Conservation (phyloP, 2,113 vertebrate species). For the Silurus asotus region DNA sequence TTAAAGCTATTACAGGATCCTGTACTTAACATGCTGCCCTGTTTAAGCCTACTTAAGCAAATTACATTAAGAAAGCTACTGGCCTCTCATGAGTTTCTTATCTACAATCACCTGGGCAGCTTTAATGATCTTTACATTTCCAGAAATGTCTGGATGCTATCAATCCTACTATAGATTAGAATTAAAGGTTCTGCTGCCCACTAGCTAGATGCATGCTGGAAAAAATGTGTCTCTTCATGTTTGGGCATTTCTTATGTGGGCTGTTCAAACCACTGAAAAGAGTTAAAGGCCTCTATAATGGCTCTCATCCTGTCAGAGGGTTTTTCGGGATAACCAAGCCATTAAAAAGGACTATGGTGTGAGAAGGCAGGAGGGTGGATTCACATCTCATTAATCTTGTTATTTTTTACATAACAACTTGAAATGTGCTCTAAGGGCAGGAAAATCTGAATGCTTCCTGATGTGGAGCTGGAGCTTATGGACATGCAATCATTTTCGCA, state of each 20-base stretch:
- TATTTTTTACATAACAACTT: conserved; percentile 58
- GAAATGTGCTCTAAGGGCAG: conserved; percentile 59
- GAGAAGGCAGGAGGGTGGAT: conserved; percentile 47
- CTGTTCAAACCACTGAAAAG: conserved; percentile 40
- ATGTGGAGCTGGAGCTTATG: conserved; percentile 60
- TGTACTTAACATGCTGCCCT: conserved; percentile 58
- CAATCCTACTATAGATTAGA: conserved; percentile 52
- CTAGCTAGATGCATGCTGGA: conserved; percentile 29
- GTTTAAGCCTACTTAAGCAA: conserved; percentile 69
- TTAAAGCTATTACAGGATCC: conserved; percentile 60
- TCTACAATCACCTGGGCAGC: conserved; percentile 54
- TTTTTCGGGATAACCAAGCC: conserved; percentile 31
- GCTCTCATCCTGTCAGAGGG: conserved; percentile 48
- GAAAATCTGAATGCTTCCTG: conserved; percentile 61
- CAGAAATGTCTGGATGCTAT: conserved; percentile 43
- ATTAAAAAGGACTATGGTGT: conserved; percentile 46
- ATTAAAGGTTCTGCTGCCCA: conserved; percentile 41
- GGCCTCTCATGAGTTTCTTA: conserved; percentile 56
- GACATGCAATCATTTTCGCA: conserved; percentile 44
- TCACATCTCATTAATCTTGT: conserved; percentile 54
- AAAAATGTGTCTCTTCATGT: conserved; percentile 33
- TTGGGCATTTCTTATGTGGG: conserved; percentile 16
- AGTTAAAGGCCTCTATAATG: conserved; percentile 50
- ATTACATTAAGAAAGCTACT: conserved; percentile 60
- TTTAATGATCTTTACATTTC: conserved; percentile 21